Percentiles rank a stretch among this genome's conserved stretches.
These are phyloP conservation scores for Nothura maculosa DNA, from an alignment of 2,797 vertebrate species.

Conservation along the genomic window DNA sequence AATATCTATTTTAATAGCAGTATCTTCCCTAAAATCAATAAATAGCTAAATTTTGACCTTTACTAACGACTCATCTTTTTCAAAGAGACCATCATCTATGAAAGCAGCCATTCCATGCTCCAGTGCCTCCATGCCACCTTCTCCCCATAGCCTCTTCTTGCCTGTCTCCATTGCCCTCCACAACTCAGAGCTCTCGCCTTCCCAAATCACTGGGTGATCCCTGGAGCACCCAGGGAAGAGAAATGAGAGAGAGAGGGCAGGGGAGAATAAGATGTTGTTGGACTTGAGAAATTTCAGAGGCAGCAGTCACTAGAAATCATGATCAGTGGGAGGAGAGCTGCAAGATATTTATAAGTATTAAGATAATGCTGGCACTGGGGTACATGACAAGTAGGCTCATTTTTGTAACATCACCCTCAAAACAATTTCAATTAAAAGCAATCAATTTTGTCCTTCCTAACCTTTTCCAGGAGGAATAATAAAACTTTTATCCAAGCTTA, in stretches of 20 bases:
- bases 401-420: neutral
- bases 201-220: neutral
- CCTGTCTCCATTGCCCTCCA: neutral
- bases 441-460: neutral
- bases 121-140: neutral
- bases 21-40: accelerated
- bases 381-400: neutral
- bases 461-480: neutral
- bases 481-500: neutral
- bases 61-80: neutral
- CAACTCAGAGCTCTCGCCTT: neutral
- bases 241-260: neutral
- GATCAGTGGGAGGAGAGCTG: neutral
- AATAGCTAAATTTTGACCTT: neutral
- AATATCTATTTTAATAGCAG: neutral
- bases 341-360: neutral
- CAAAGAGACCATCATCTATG: neutral
- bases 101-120: neutral
- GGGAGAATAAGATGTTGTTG: neutral
- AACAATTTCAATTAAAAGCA: neutral
- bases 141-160: neutral
- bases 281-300: neutral
- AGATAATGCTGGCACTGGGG: neutral
- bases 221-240: neutral
- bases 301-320: neutral